Evolutionary conservation across 2,113 vertebrate genomes (phyloP).

Genomic region (Stegastes partitus): DNA sequence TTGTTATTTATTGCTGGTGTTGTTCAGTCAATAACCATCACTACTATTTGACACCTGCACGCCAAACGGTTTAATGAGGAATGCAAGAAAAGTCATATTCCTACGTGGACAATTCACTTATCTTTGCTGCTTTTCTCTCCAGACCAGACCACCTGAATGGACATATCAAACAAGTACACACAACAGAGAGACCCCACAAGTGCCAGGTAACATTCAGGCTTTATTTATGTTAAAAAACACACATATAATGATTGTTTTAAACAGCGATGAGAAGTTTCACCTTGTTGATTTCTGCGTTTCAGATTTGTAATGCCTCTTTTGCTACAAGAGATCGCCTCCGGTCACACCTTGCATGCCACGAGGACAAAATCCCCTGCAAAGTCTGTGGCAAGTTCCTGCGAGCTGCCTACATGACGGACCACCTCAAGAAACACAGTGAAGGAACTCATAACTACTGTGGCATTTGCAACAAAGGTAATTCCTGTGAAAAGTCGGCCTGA

Average conservation of each 20-base stretch:
- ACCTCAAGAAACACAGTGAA: slow-evolving; percentile 99
- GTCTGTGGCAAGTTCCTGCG: slow-evolving; percentile 98
- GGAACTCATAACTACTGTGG: slow-evolving; percentile 98
- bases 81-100: not conserved
- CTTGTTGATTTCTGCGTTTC: slow-evolving; percentile 60
- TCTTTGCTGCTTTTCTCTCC: slow-evolving; percentile 60
- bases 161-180: slow-evolving; percentile 99
- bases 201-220: slow-evolving; percentile 92
- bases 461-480: slow-evolving; percentile 99
- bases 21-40: too few species aligned
- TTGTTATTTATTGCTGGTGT: too few species aligned
- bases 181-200: slow-evolving; percentile 99
- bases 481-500: not conserved
- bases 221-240: too few species aligned
- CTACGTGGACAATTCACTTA: not conserved
- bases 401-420: slow-evolving; percentile 98
- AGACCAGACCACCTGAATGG: slow-evolving; percentile 99
- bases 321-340: slow-evolving; percentile 98
- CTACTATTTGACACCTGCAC: too few species aligned
- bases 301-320: slow-evolving; percentile 99
- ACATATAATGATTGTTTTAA: not conserved
- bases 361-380: slow-evolving; percentile 99
- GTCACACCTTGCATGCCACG: slow-evolving; percentile 97
- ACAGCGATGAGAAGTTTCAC: not conserved
- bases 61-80: not conserved